Evolutionary conservation across 2,113 vertebrate species (phyloP).

Genomic region (Nestor notabilis): DNA sequence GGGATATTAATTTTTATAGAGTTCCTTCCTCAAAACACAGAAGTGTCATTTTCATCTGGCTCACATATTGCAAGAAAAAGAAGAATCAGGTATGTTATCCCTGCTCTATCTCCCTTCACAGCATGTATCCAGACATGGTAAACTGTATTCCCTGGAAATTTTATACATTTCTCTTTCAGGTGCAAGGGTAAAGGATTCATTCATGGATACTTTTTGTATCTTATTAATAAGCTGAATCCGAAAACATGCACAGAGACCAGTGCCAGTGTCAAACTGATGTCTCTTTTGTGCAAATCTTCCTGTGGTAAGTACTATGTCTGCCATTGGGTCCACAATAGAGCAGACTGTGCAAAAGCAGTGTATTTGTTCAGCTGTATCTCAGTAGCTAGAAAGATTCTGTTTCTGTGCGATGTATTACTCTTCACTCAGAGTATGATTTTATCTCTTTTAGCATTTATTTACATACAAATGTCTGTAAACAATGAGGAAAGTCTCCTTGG

Average conservation of each 20-base stretch:
- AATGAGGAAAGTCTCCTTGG: background rate
- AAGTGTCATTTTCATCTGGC: background rate
- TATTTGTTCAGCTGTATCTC: background rate
- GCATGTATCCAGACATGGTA: background rate
- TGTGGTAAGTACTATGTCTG: background rate
- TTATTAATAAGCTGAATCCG: background rate
- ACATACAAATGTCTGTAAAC: background rate
- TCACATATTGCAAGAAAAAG: background rate
- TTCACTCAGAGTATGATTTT: background rate
- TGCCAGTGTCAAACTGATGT: background rate
- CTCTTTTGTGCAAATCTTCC: background rate
- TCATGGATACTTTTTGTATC: background rate
- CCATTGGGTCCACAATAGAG: background rate
- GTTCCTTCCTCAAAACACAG: background rate
- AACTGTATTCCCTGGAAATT: background rate
- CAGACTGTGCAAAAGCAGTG: accelerated
- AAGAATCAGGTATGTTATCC: background rate
- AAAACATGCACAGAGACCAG: background rate
- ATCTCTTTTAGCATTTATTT: background rate
- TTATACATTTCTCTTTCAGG: background rate
- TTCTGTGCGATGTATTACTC: background rate
- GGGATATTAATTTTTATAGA: background rate
- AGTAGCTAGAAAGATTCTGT: background rate
- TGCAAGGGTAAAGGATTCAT: background rate
- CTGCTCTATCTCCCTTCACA: background rate